Percentiles rank a stretch among this genome's conserved stretches.
These are phyloP conservation scores for Plusia festucae DNA, from an alignment of 2,888 invertebrate genomes.

Conservation along the genomic window DNA sequence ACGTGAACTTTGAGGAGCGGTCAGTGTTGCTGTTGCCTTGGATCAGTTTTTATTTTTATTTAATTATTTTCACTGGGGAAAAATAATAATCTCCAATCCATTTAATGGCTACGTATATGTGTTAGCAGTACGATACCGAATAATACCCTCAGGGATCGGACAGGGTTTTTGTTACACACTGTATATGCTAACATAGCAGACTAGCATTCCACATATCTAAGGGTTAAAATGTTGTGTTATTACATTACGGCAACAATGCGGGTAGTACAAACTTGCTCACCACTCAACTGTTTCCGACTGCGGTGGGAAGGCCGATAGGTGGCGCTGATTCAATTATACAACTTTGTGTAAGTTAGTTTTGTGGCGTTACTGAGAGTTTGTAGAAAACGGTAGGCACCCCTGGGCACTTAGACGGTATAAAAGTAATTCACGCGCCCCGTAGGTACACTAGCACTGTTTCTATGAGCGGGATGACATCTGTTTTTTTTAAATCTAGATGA, in stretches of 20 bases:
- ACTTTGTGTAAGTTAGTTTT: neutral
- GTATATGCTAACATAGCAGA: neutral
- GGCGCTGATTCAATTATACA: slow-evolving; percentile 9
- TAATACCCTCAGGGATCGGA: too few species aligned
- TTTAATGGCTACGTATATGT: too few species aligned
- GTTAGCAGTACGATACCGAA: too few species aligned
- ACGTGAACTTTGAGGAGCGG: too few species aligned
- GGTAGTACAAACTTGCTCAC: slow-evolving; percentile 5
- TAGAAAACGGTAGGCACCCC: neutral
- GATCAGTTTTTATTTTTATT: too few species aligned
- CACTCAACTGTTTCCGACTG: slow-evolving; percentile 2
- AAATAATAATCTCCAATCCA: too few species aligned
- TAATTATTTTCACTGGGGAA: too few species aligned
- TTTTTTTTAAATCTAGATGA: too few species aligned
- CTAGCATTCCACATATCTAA: neutral
- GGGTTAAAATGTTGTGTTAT: neutral
- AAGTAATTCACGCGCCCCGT: too few species aligned
- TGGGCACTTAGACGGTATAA: neutral
- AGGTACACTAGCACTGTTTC: neutral
- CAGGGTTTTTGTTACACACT: too few species aligned
- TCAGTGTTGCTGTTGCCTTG: too few species aligned
- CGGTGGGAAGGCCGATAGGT: neutral
- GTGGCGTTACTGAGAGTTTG: neutral
- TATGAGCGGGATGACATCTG: too few species aligned
- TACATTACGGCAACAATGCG: slow-evolving; percentile 8